Conservation (phyloP, 2,888 invertebrate species). For the Eudasyphora cyanicolor region DNA sequence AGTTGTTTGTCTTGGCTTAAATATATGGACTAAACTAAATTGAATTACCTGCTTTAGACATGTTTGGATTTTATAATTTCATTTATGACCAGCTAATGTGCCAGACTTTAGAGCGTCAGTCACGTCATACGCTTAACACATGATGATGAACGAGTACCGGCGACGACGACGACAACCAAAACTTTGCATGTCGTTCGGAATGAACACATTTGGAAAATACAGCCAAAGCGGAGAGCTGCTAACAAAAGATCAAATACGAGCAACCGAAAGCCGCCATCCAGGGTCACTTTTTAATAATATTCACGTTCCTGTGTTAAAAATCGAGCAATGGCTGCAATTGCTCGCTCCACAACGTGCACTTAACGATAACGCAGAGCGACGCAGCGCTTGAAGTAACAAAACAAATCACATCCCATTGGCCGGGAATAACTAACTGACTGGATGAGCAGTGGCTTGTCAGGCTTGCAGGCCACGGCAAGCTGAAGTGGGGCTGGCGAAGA, state of each 20-base stretch:
- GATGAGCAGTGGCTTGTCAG: constrained; percentile 27
- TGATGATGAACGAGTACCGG: constrained; percentile 26
- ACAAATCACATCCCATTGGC: constrained; percentile 52
- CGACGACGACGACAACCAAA: constrained; percentile 1
- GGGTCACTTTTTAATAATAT: constrained; percentile 66
- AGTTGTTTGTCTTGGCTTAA: constrained; percentile 55
- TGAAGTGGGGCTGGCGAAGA: neutral
- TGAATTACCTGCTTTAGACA: constrained; percentile 65
- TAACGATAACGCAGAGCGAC: constrained; percentile 37
- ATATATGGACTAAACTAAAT: constrained; percentile 61
- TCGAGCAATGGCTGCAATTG: constrained; percentile 61
- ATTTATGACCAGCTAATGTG: constrained; percentile 29
- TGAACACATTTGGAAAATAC: constrained; percentile 62
- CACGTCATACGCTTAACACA: constrained; percentile 50
- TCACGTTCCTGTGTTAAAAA: constrained; percentile 65
- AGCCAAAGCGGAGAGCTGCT: constrained; percentile 19
- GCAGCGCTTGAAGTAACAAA: constrained; percentile 54
- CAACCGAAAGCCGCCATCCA: constrained; percentile 51
- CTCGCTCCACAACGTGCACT: constrained; percentile 33
- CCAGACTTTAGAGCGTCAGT: constrained; percentile 62
- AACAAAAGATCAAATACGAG: constrained; percentile 56
- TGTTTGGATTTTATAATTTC: constrained; percentile 63
- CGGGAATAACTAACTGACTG: constrained; percentile 34
- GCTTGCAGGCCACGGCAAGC: neutral
- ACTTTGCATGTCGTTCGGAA: constrained; percentile 58